Evolutionary conservation across 2,113 vertebrate species (phyloP).

Genomic region (Cisticola juncidis): DNA sequence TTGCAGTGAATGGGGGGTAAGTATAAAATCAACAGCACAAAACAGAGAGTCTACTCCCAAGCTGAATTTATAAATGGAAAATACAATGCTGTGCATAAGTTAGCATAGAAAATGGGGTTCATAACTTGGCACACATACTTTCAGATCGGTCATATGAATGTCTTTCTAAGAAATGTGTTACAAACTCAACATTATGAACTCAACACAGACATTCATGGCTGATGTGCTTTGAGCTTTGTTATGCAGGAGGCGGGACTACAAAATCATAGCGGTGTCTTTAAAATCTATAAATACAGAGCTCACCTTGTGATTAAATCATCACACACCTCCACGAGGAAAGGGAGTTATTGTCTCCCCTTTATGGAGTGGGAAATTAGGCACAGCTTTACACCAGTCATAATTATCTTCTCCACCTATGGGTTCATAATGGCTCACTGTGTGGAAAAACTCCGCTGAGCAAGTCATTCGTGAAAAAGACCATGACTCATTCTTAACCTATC

Average conservation of each 20-base stretch:
- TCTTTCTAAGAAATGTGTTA: not conserved
- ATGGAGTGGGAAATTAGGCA: conserved; percentile 36
- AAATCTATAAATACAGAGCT: conserved; percentile 47
- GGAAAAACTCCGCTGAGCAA: not conserved
- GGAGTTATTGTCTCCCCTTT: conserved; percentile 33
- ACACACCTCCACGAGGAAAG: conserved; percentile 20
- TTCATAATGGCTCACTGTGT: conserved; percentile 12
- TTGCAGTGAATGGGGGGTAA: not conserved
- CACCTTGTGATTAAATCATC: conserved; percentile 26
- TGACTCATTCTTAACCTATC: conserved; percentile 48
- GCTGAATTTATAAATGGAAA: not conserved
- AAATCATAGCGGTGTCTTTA: conserved; percentile 18
- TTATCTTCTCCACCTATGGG: conserved; percentile 44
- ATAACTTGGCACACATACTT: not conserved
- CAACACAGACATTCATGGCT: not conserved
- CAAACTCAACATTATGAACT: not conserved
- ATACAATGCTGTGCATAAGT: not conserved
- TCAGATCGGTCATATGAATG: not conserved
- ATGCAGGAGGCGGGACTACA: not conserved
- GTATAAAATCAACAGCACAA: not conserved
- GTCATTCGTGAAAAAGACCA: conserved; percentile 8
- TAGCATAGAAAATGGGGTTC: not conserved
- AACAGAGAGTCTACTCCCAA: not conserved
- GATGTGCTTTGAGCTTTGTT: not conserved
- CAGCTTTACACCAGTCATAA: conserved; percentile 40